Evolutionary conservation across 2,888 invertebrate species (phyloP).

Genomic region (Dione vanillae): DNA sequence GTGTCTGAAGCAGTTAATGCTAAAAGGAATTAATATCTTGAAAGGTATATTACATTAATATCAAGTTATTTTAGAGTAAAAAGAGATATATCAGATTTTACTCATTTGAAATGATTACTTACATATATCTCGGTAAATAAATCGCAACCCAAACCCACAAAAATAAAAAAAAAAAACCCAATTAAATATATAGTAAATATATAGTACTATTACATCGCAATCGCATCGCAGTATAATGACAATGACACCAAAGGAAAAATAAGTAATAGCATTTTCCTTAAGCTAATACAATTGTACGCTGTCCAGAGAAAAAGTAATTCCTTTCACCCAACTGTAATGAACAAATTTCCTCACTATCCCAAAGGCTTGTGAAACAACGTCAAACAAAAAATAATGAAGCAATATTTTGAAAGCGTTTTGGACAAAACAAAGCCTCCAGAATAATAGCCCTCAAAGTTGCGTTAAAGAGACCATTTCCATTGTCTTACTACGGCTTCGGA

Average conservation of each 20-base stretch:
- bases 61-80: too few relatives aligned
- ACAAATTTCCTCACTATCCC: conserved; percentile 60
- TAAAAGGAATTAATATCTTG: neutral
- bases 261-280: neutral
- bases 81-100: too few relatives aligned
- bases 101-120: too few relatives aligned
- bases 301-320: conserved; percentile 38
- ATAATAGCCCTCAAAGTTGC: conserved; percentile 68
- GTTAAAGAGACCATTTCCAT: conserved; percentile 49
- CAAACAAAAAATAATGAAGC: conserved; percentile 66
- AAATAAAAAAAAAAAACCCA: neutral
- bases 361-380: conserved; percentile 53
- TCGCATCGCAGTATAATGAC: neutral
- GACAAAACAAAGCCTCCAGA: conserved; percentile 69
- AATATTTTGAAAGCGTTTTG: conserved; percentile 67
- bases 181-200: too few relatives aligned
- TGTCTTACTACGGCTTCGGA: conserved; percentile 19
- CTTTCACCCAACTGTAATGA: conserved; percentile 41
- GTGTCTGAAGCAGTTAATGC: neutral
- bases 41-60: neutral
- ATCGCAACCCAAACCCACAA: too few relatives aligned
- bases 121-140: too few relatives aligned
- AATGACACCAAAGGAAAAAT: neutral
- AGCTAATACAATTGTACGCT: conserved; percentile 31
- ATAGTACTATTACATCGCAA: neutral